Conservation (phyloP, 2,113 vertebrate genomes). For the Terrapene triunguis region DNA sequence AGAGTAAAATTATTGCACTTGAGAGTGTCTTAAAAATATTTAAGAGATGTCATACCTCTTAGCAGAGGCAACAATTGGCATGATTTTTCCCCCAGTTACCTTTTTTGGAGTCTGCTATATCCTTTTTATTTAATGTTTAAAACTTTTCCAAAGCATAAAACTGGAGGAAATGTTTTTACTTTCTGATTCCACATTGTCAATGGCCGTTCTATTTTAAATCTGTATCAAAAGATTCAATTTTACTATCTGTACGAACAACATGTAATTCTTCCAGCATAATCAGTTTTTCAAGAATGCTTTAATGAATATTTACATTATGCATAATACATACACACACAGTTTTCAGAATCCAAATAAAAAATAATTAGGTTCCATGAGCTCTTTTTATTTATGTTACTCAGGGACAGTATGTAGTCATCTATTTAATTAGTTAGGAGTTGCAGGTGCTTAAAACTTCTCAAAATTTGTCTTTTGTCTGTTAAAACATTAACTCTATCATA, state of each 20-base stretch:
- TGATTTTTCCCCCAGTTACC: conserved; percentile 17
- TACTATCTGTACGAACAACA: background rate
- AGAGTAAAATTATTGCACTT: conserved; percentile 35
- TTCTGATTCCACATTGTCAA: conserved; percentile 6
- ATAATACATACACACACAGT: fast-evolving
- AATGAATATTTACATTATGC: background rate
- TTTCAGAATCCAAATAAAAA: background rate
- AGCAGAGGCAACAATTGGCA: conserved; percentile 10
- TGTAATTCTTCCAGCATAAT: background rate
- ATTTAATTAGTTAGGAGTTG: conserved; percentile 1
- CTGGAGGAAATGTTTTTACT: background rate
- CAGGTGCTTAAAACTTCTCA: conserved; percentile 23
- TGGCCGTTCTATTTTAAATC: conserved; percentile 5
- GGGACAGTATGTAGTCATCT: background rate
- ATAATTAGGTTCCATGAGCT: background rate
- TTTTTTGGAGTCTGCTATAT: conserved; percentile 18
- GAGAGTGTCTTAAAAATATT: conserved; percentile 41
- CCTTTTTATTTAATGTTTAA: background rate
- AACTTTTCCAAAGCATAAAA: background rate
- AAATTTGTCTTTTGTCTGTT: background rate
- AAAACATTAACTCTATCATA: conserved; percentile 12
- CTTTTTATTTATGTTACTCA: background rate
- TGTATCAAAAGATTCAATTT: background rate
- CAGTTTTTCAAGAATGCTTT: conserved; percentile 14
- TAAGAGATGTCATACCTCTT: conserved; percentile 43